phyloP scores from a whole-genome alignment of 2,797 vertebrate genomes.

The Thamnophis elegans region DNA sequence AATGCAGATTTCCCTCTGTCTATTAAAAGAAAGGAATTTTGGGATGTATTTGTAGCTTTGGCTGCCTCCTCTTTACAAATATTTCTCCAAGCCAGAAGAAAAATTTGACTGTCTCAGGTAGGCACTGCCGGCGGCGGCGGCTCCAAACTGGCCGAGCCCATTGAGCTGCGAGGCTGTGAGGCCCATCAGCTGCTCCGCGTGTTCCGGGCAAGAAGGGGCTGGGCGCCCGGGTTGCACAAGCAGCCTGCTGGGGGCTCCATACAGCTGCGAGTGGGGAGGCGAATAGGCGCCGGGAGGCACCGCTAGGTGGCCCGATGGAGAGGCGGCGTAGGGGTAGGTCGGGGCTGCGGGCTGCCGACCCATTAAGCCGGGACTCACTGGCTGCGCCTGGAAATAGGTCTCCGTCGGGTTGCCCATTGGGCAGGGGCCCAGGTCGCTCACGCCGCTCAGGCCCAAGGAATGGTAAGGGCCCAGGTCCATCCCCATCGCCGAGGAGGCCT shows the following conservation, averaged over 20 bases:
- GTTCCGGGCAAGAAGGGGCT: constrained; percentile 77
- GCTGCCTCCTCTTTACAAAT: constrained; percentile 76
- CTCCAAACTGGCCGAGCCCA: constrained; percentile 72
- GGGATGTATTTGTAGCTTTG: neutral
- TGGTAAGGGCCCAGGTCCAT: constrained; percentile 72
- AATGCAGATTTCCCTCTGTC: neutral
- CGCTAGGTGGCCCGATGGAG: constrained; percentile 76
- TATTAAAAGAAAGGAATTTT: no score
- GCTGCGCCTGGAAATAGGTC: constrained; percentile 79
- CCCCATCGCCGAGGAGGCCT: constrained; percentile 57
- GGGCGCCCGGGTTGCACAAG: constrained; percentile 77
- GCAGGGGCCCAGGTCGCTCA: constrained; percentile 77
- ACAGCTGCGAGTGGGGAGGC: constrained; percentile 80
- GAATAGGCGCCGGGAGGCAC: constrained; percentile 81
- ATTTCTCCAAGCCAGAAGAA: constrained; percentile 85
- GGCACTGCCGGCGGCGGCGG: constrained; percentile 74
- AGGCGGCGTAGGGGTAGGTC: constrained; percentile 79
- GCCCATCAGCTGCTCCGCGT: constrained; percentile 84
- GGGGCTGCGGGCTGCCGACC: constrained; percentile 68
- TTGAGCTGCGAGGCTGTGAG: constrained; percentile 71
- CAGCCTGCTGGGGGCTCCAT: constrained; percentile 79
- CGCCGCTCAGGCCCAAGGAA: constrained; percentile 70
- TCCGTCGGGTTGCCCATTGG: constrained; percentile 74
- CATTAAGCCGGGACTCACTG: constrained; percentile 50
- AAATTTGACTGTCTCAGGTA: constrained; percentile 89